phyloP scores from a whole-genome alignment of 1,140 invertebrate genomes.

The Aradophagus sp. region DNA sequence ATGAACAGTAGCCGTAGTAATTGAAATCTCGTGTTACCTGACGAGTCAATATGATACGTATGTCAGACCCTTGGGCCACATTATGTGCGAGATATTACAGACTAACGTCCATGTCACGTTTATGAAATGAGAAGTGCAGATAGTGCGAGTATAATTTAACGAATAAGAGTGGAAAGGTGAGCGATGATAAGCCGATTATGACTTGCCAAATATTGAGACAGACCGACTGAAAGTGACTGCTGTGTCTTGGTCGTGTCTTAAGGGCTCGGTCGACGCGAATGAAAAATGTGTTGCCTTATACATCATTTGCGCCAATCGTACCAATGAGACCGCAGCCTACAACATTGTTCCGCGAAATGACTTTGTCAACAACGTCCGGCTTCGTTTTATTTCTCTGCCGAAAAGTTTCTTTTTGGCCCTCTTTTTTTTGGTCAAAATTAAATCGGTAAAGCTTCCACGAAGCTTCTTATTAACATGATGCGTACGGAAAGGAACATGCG shows the following conservation, averaged over 20 bases:
- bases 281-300: conserved; percentile 41
- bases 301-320: conserved; percentile 40
- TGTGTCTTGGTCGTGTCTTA: conserved; percentile 25
- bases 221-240: conserved; percentile 35
- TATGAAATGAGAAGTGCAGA: conserved; percentile 61
- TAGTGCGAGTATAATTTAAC: conserved; percentile 59
- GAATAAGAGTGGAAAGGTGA: conserved; percentile 25
- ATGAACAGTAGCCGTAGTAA: conserved; percentile 66
- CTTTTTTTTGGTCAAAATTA: conserved; percentile 12
- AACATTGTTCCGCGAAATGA: conserved; percentile 21
- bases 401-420: no score
- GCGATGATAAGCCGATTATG: conserved; percentile 70
- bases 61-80: conserved; percentile 42
- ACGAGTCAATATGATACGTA: conserved; percentile 65
- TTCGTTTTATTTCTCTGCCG: conserved; percentile 4
- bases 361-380: conserved; percentile 9
- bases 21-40: conserved; percentile 71
- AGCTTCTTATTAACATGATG: conserved; percentile 1
- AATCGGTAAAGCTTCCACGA: neutral
- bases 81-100: conserved; percentile 61
- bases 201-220: conserved; percentile 71
- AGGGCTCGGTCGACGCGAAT: neutral
- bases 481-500: neutral
- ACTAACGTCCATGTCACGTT: conserved; percentile 63
- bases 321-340: conserved; percentile 8